Percentiles rank a stretch among this genome's conserved stretches.
These are phyloP conservation scores for Hydropsyche betteni DNA, from an alignment of 2,888 invertebrate species.

Conservation along the genomic window DNA sequence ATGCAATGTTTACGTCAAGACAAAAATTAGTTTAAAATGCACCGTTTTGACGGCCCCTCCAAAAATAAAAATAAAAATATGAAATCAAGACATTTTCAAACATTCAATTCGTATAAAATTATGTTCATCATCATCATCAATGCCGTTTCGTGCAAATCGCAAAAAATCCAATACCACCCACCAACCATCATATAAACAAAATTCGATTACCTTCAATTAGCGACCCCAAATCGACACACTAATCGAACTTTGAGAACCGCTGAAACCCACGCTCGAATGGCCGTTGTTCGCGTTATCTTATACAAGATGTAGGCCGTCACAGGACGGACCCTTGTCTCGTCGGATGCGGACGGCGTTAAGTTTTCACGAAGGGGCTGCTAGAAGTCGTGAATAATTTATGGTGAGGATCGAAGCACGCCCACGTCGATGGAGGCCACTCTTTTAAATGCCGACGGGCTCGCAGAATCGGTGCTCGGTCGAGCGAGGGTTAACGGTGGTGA, in stretches of 20 bases:
- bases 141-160: too few species aligned
- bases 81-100: too few species aligned
- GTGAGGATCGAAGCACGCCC: conserved; percentile 21
- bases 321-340: conserved; percentile 34
- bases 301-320: conserved; percentile 38
- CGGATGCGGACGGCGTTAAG: conserved; percentile 39
- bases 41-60: too few species aligned
- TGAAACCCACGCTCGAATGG: conserved; percentile 5
- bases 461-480: too few species aligned
- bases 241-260: neutral
- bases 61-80: too few species aligned
- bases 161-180: too few species aligned
- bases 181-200: too few species aligned
- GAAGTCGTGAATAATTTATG: conserved; percentile 46
- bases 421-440: conserved; percentile 19
- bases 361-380: conserved; percentile 37
- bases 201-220: neutral
- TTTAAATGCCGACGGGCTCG: conserved; percentile 29
- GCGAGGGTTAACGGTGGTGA: too few species aligned
- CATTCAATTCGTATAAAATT: too few species aligned
- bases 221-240: neutral
- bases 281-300: conserved; percentile 34
- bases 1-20: too few species aligned
- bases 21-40: too few species aligned
- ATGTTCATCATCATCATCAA: too few species aligned